Percentiles rank a stretch among this genome's conserved stretches.
These are phyloP conservation scores for Pterostichus niger DNA, from an alignment of 2,888 invertebrate genomes.

Conservation along the genomic window DNA sequence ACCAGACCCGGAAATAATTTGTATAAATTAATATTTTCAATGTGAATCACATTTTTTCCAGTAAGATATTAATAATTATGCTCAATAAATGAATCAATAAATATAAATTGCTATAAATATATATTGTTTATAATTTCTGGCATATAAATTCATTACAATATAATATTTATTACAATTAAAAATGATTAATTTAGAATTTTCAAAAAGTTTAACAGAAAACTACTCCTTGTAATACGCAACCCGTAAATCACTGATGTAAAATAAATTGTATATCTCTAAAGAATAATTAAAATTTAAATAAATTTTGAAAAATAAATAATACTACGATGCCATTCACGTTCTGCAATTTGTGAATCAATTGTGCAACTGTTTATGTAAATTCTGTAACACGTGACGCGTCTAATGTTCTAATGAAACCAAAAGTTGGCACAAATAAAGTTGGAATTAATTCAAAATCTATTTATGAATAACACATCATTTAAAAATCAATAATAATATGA, in stretches of 20 bases:
- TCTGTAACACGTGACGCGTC: too few relatives aligned
- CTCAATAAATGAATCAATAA: too few relatives aligned
- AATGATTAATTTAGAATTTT: too few relatives aligned
- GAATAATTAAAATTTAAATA: not conserved
- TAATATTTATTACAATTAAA: too few relatives aligned
- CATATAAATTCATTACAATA: too few relatives aligned
- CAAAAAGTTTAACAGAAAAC: not conserved
- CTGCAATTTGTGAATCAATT: conserved; percentile 3
- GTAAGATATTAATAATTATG: too few relatives aligned
- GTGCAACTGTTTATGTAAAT: not conserved
- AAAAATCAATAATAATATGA: too few relatives aligned
- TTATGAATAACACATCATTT: not conserved
- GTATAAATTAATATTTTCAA: too few relatives aligned
- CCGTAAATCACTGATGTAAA: not conserved
- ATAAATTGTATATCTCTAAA: not conserved
- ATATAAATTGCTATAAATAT: too few relatives aligned
- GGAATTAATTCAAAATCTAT: conserved; percentile 48
- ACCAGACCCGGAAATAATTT: too few relatives aligned
- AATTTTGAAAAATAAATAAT: not conserved
- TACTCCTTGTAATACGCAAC: not conserved
- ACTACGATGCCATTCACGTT: not conserved
- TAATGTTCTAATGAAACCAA: conserved; percentile 38
- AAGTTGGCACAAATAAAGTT: conserved; percentile 41
- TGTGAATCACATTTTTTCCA: too few relatives aligned
- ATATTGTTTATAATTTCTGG: too few relatives aligned